Evolutionary conservation across 2,113 vertebrate genomes (phyloP).

Genomic region (Sinocyclocheilus maitianheensis): DNA sequence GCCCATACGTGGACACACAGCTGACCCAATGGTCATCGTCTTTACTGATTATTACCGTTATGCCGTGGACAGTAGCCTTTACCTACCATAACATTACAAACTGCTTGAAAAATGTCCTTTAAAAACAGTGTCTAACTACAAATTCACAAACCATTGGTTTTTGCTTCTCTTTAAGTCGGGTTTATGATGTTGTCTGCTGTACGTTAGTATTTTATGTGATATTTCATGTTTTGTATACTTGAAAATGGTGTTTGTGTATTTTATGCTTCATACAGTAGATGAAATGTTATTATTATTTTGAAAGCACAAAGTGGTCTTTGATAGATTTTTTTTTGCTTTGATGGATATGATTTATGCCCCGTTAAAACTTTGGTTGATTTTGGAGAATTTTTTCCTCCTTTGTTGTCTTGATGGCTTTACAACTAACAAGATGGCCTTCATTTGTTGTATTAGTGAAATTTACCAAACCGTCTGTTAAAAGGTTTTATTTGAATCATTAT

Average conservation of each 20-base stretch:
- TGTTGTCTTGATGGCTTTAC: constrained; percentile 7
- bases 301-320: constrained; percentile 51
- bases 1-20: not conserved
- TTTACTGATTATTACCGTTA: not conserved
- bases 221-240: constrained; percentile 51
- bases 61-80: not conserved
- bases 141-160: not conserved
- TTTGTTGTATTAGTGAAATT: constrained; percentile 1
- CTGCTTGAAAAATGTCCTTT: not conserved
- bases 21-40: not conserved
- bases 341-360: not conserved
- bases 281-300: constrained; percentile 48
- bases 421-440: not conserved
- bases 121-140: not conserved
- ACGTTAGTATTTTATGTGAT: constrained; percentile 17
- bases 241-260: constrained; percentile 48
- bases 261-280: constrained; percentile 40
- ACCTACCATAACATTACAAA: not conserved
- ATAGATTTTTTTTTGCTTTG: not conserved
- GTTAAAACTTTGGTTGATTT: not conserved
- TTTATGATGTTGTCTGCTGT: constrained; percentile 28
- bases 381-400: not conserved
- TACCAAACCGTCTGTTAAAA: not conserved
- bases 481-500: not conserved
- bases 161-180: not conserved